These are phyloP conservation scores for Drosophila atripex DNA, from an alignment of 2,888 invertebrate genomes.

Conservation along the genomic window DNA sequence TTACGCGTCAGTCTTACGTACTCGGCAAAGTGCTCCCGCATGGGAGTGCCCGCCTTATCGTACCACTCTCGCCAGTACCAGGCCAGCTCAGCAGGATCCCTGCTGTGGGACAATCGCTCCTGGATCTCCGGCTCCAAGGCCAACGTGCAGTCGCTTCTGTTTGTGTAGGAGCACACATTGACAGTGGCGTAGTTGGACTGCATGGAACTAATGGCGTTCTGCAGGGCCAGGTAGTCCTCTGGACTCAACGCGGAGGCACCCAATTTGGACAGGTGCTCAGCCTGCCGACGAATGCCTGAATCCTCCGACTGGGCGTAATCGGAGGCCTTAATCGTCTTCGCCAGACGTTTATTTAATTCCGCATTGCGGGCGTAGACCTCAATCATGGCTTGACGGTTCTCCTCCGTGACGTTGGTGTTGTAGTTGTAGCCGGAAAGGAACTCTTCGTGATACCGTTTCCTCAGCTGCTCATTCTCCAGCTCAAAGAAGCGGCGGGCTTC, in stretches of 20 bases:
- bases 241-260: slow-evolving; percentile 89
- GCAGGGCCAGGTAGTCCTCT: slow-evolving; percentile 86
- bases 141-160: slow-evolving; percentile 87
- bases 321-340: slow-evolving; percentile 83
- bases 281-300: slow-evolving; percentile 88
- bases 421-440: slow-evolving; percentile 86
- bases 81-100: slow-evolving; percentile 90
- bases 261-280: slow-evolving; percentile 88
- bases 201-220: slow-evolving; percentile 89
- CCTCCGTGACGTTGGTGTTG: slow-evolving; percentile 90
- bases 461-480: slow-evolving; percentile 86
- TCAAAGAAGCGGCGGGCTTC: slow-evolving; percentile 86
- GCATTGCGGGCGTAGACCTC: slow-evolving; percentile 73
- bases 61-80: slow-evolving; percentile 93
- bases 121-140: slow-evolving; percentile 87
- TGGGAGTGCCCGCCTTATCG: slow-evolving; percentile 88
- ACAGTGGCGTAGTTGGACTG: slow-evolving; percentile 90
- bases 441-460: slow-evolving; percentile 85
- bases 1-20: slow-evolving; percentile 89
- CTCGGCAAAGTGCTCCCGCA: slow-evolving; percentile 86
- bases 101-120: slow-evolving; percentile 88
- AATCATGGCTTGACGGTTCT: slow-evolving; percentile 86
- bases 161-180: slow-evolving; percentile 89
- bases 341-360: slow-evolving; percentile 77
- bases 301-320: slow-evolving; percentile 89